Percentiles rank a stretch among this genome's conserved stretches.
phyloP scores from a whole-genome alignment of 2,888 invertebrate genomes.

The Megaustenia siamemsis region DNA sequence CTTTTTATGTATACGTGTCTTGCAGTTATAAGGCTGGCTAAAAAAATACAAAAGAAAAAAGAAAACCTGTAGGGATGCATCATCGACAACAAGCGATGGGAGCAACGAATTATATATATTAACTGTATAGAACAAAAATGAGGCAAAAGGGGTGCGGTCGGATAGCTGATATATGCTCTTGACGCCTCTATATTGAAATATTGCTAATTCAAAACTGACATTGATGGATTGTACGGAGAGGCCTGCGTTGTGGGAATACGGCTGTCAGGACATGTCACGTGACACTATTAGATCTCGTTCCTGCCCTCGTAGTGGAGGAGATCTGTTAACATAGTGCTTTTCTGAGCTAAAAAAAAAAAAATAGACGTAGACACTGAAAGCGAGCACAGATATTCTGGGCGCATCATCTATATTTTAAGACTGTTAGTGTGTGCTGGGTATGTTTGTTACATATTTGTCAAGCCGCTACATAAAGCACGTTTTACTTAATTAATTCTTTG shows the following conservation, averaged over 20 bases:
- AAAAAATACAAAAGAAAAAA: not conserved
- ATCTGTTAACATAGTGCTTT: too few relatives aligned
- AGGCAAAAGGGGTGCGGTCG: not conserved
- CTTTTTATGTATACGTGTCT: too few relatives aligned
- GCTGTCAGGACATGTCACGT: not conserved
- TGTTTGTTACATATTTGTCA: too few relatives aligned
- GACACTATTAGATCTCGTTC: not conserved
- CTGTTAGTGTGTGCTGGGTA: too few relatives aligned
- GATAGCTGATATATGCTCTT: not conserved
- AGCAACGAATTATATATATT: not conserved
- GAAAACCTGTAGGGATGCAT: not conserved
- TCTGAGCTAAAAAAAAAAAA: too few relatives aligned
- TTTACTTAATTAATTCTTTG: too few relatives aligned
- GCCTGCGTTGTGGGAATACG: not conserved
- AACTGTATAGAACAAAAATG: not conserved
- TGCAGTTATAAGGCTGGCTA: too few relatives aligned
- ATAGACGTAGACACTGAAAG: too few relatives aligned
- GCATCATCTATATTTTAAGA: too few relatives aligned
- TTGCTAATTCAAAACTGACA: not conserved
- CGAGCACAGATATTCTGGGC: too few relatives aligned
- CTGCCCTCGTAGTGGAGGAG: too few relatives aligned
- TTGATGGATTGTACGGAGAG: conserved; percentile 3
- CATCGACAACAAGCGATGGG: not conserved
- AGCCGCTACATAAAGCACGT: too few relatives aligned
- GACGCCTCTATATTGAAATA: not conserved